phyloP scores from a whole-genome alignment of 2,888 invertebrate species.

The Stratiomys singularior region DNA sequence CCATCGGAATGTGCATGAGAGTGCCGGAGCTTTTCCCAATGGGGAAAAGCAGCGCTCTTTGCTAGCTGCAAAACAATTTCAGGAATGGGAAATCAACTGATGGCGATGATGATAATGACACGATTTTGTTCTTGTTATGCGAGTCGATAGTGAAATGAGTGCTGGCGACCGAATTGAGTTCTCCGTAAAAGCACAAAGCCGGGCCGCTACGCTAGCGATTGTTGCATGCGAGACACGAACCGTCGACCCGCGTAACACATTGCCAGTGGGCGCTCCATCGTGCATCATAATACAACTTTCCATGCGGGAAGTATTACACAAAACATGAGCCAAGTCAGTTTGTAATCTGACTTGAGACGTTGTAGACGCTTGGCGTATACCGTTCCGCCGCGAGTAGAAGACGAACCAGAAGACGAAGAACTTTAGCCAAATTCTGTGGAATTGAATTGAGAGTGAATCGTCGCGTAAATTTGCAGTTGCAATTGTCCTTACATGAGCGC shows the following conservation, averaged over 20 bases:
- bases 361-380: not conserved
- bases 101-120: not conserved
- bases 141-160: not conserved
- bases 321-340: not conserved
- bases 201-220: too few species aligned
- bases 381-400: not conserved
- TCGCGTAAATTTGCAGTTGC: not conserved
- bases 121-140: not conserved
- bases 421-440: too few species aligned
- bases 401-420: not conserved
- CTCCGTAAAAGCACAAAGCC: not conserved
- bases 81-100: not conserved
- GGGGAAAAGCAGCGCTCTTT: not conserved
- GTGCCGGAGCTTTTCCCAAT: not conserved
- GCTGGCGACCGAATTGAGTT: not conserved
- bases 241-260: not conserved
- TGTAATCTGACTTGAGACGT: slow-evolving; percentile 29
- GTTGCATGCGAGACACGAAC: not conserved
- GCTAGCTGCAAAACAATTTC: not conserved
- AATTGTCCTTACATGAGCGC: not conserved
- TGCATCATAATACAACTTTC: not conserved
- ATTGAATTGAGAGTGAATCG: too few species aligned
- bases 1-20: not conserved
- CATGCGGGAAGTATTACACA: not conserved
- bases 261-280: not conserved